These are phyloP conservation scores for Heteromyza rotundicornis DNA, from an alignment of 2,888 invertebrate genomes.

Conservation along the genomic window DNA sequence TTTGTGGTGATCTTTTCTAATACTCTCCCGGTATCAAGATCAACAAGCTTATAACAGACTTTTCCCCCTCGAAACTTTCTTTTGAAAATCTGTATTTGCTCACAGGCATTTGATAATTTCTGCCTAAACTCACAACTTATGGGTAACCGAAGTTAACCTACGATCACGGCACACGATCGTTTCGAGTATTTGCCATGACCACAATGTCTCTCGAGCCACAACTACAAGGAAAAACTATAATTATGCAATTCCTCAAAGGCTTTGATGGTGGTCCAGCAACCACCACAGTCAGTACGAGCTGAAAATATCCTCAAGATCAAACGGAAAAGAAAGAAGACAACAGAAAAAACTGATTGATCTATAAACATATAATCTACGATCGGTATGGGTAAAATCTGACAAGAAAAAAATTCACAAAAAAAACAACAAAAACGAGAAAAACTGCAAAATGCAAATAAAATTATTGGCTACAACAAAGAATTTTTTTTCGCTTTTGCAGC, in stretches of 20 bases:
- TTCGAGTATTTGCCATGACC: no score
- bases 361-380: constrained; percentile 33
- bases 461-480: constrained; percentile 10
- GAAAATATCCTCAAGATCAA: constrained; percentile 15
- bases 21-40: background rate
- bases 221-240: constrained; percentile 47
- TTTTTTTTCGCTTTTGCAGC: background rate
- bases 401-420: background rate
- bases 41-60: background rate
- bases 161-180: background rate
- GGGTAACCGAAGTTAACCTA: background rate
- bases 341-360: constrained; percentile 34
- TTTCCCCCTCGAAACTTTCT: background rate
- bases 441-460: constrained; percentile 17
- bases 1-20: background rate
- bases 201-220: constrained; percentile 27
- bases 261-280: constrained; percentile 51
- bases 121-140: background rate
- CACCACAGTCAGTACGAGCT: no score
- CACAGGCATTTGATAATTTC: background rate
- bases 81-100: background rate
- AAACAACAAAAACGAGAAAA: background rate
- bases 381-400: background rate
- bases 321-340: constrained; percentile 6
- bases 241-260: constrained; percentile 58